These are phyloP conservation scores for Carlito syrichta DNA, from an alignment of 2,113 vertebrate genomes.

Conservation along the genomic window DNA sequence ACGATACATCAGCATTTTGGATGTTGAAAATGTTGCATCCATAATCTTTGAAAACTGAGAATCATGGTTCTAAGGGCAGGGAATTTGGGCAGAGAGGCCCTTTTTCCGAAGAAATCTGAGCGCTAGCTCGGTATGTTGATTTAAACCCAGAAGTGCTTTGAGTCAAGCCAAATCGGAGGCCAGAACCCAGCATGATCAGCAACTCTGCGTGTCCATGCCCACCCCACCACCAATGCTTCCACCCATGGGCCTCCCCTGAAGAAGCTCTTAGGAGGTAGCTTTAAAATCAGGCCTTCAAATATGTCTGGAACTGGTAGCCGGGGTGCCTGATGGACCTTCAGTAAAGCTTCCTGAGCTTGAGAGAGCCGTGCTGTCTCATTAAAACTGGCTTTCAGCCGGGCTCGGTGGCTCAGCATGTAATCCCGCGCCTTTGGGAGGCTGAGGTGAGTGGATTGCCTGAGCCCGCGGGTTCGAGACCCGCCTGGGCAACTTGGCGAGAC, in stretches of 20 bases:
- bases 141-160: constrained; percentile 10
- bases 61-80: not conserved
- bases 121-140: not conserved
- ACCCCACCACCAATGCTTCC: no score
- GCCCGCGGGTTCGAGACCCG: no score
- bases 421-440: no score
- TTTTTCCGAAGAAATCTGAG: not conserved
- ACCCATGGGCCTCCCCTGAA: not conserved
- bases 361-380: not conserved
- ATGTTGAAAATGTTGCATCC: not conserved
- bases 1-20: not conserved
- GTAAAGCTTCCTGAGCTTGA: not conserved
- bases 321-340: not conserved
- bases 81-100: not conserved
- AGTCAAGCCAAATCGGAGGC: not conserved
- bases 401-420: no score
- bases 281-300: not conserved
- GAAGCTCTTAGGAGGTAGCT: not conserved
- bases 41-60: not conserved
- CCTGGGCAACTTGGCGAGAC: no score
- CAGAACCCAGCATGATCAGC: not conserved
- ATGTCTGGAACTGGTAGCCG: not conserved
- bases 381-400: no score
- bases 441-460: no score
- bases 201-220: not conserved